A percentile compares a stretch with the other conserved stretches of the same genome.
phyloP scores from a whole-genome alignment of 2,888 invertebrate genomes.

The Philereme transversata region DNA sequence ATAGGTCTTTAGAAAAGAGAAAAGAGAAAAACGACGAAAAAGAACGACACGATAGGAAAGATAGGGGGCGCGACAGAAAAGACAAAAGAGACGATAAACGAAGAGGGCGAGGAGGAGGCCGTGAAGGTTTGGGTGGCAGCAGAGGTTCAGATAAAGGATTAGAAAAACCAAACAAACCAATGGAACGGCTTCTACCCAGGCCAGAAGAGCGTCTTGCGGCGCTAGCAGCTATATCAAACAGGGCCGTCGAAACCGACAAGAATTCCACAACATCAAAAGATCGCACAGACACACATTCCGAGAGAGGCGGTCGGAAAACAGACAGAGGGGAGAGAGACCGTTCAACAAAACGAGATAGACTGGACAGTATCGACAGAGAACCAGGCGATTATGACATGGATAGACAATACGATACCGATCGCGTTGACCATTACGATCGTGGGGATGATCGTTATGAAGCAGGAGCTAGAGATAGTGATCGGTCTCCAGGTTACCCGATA shows the following conservation, averaged over 20 bases:
- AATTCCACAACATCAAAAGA: slow-evolving; percentile 76
- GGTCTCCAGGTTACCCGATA: slow-evolving; percentile 72
- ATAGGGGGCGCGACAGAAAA: slow-evolving; percentile 87
- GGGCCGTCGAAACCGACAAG: slow-evolving; percentile 73
- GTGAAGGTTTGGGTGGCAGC: slow-evolving; percentile 74
- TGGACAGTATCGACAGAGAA: slow-evolving; percentile 77
- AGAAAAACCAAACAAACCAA: slow-evolving; percentile 85
- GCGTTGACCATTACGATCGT: slow-evolving; percentile 80
- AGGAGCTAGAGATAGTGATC: slow-evolving; percentile 66
- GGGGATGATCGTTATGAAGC: slow-evolving; percentile 75
- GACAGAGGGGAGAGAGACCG: slow-evolving; percentile 77
- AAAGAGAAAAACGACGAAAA: slow-evolving; percentile 83
- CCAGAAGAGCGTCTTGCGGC: slow-evolving; percentile 86
- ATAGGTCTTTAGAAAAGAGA: slow-evolving; percentile 75
- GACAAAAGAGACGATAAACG: slow-evolving; percentile 82
- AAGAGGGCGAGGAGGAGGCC: slow-evolving; percentile 62
- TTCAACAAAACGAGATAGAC: slow-evolving; percentile 75
- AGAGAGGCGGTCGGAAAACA: slow-evolving; percentile 75
- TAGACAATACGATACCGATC: slow-evolving; percentile 76
- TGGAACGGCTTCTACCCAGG: slow-evolving; percentile 85
- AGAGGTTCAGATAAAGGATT: slow-evolving; percentile 79
- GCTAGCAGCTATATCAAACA: slow-evolving; percentile 80
- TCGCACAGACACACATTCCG: slow-evolving; percentile 74
- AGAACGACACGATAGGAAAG: slow-evolving; percentile 87
- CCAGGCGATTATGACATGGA: slow-evolving; percentile 78